These are phyloP conservation scores for Acanthurus lineatus DNA, from an alignment of 2,797 vertebrate species.

Conservation along the genomic window DNA sequence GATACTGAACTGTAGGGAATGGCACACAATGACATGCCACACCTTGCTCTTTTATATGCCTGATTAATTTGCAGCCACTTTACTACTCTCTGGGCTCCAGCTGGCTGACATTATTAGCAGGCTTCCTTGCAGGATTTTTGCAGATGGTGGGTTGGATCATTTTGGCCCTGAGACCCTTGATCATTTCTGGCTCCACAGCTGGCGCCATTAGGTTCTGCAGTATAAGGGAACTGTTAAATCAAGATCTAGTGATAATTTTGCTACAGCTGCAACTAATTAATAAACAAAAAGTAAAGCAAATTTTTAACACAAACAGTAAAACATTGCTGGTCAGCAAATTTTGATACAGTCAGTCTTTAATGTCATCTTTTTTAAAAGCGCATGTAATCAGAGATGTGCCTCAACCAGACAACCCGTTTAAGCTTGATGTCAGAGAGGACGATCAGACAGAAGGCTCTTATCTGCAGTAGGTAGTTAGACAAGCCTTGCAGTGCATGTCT, in stretches of 20 bases:
- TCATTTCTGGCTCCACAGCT: slow-evolving; percentile 5
- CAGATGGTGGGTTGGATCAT: slow-evolving; percentile 29
- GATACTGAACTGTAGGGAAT: slow-evolving; percentile 61
- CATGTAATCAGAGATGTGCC: slow-evolving; percentile 4
- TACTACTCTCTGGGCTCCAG: slow-evolving; percentile 13
- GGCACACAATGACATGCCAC: slow-evolving; percentile 30
- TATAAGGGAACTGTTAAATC: background rate
- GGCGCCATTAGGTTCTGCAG: background rate
- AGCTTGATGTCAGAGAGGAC: slow-evolving; percentile 19
- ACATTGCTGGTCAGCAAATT: background rate
- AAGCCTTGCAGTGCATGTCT: slow-evolving; percentile 31
- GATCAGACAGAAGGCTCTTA: slow-evolving; percentile 15
- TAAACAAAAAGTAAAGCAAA: background rate
- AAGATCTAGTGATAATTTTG: background rate
- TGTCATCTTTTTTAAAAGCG: background rate
- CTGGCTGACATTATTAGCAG: background rate
- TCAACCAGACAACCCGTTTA: slow-evolving; percentile 9
- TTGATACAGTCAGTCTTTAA: background rate
- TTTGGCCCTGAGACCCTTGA: slow-evolving; percentile 26
- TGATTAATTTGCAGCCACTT: slow-evolving; percentile 37
- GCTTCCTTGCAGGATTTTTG: slow-evolving; percentile 22
- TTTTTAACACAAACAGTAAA: background rate
- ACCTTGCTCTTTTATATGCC: slow-evolving; percentile 28
- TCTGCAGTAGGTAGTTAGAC: slow-evolving; percentile 39
- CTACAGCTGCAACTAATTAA: background rate